Conservation (phyloP, 2,797 vertebrate genomes). For the Malacoctenus gilli region DNA sequence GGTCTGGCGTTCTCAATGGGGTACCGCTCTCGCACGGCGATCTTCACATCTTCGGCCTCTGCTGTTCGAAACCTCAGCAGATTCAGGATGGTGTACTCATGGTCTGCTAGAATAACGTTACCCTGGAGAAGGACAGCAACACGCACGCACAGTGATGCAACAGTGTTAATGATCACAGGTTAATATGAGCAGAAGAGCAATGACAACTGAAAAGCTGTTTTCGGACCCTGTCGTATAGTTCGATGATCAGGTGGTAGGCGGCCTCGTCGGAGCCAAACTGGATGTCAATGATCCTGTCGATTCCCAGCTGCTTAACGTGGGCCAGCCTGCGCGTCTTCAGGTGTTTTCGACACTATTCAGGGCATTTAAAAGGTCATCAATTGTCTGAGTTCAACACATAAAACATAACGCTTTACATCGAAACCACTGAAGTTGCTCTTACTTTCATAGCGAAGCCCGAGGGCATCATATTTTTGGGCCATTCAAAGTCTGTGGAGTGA, state of each 20-base stretch:
- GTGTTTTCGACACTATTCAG: slow-evolving; percentile 92
- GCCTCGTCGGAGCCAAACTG: slow-evolving; percentile 97
- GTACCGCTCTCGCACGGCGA: slow-evolving; percentile 93
- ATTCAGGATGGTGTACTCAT: slow-evolving; percentile 93
- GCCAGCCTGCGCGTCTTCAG: slow-evolving; percentile 88
- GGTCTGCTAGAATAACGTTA: slow-evolving; percentile 92
- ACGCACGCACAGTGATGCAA: neutral
- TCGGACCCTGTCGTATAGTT: slow-evolving; percentile 96
- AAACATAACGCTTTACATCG: no score
- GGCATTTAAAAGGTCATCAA: slow-evolving; percentile 1
- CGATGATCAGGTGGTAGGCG: slow-evolving; percentile 94
- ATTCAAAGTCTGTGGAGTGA: slow-evolving; percentile 96
- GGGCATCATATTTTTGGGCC: slow-evolving; percentile 98
- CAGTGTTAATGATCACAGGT: neutral
- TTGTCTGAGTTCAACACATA: no score
- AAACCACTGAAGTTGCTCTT: slow-evolving; percentile 35
- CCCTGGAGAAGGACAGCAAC: slow-evolving; percentile 79
- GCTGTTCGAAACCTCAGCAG: slow-evolving; percentile 93
- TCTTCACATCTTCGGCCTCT: slow-evolving; percentile 91
- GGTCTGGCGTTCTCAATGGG: slow-evolving; percentile 87
- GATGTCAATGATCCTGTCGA: slow-evolving; percentile 95
- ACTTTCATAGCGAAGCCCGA: slow-evolving; percentile 99
- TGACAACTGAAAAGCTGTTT: neutral
- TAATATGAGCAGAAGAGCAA: neutral
- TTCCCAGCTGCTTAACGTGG: slow-evolving; percentile 89